Percentiles rank a stretch among this genome's conserved stretches.
Conservation (phyloP, 2,888 invertebrate genomes). For the Lagria hirta region DNA sequence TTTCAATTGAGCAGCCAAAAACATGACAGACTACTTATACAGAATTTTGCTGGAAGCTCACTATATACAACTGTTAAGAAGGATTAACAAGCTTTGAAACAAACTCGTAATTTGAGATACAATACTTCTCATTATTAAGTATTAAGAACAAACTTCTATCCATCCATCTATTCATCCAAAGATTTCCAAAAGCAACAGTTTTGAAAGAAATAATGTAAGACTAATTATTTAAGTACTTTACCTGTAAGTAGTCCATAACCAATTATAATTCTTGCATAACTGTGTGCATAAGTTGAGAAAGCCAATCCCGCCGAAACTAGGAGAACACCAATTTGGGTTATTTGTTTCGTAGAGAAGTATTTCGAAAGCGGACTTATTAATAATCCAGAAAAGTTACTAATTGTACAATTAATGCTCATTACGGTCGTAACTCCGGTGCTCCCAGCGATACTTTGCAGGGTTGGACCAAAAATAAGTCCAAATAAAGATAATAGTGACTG, state of each 20-base stretch:
- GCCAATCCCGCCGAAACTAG: conserved; percentile 58
- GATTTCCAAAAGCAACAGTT: too few relatives aligned
- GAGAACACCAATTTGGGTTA: conserved; percentile 59
- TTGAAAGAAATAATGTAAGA: too few relatives aligned
- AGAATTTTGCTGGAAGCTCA: conserved; percentile 19
- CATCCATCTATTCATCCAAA: too few relatives aligned
- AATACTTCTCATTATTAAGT: conserved; percentile 30
- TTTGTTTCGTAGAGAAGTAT: conserved; percentile 57
- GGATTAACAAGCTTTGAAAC: conserved; percentile 30
- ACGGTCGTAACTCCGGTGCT: conserved; percentile 70
- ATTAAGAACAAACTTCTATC: conserved; percentile 26
- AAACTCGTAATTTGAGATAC: conserved; percentile 27
- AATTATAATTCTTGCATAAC: conserved; percentile 58
- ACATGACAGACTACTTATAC: conserved; percentile 23
- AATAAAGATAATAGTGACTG: conserved; percentile 71
- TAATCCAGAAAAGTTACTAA: conserved; percentile 66
- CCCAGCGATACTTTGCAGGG: conserved; percentile 64
- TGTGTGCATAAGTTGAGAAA: conserved; percentile 57
- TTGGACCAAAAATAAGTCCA: conserved; percentile 68
- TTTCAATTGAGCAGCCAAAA: conserved; percentile 22
- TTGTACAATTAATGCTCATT: conserved; percentile 67
- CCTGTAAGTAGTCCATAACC: conserved; percentile 61
- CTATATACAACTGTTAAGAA: conserved; percentile 27
- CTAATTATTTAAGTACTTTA: conserved; percentile 37
- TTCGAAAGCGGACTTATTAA: conserved; percentile 70